Evolutionary conservation across 2,797 vertebrate species (phyloP), one percentile per base, ranked within the genome.

Genomic region (Zalophus californianus): DNA sequence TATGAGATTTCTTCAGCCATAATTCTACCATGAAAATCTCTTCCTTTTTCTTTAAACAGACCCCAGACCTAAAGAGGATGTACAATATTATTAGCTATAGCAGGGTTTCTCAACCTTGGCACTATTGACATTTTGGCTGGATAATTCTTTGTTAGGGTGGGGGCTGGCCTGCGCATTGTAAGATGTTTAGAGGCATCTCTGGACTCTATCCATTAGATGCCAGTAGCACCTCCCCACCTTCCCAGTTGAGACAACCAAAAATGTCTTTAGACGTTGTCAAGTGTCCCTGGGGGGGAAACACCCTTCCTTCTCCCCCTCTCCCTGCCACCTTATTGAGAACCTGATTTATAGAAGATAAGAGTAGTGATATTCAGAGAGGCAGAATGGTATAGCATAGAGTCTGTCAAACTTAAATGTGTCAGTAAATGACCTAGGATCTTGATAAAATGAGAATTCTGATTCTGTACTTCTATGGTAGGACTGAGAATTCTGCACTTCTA

Each of bases 21-120:
- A 91, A 79, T 93, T 97, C 90, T 96, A 15, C 38, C 38, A 58
- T 52, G 25, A 88, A 95, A 95, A 56, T 6, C 12, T n/a, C 58
- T 72, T 68, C 10, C 29, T 68, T 75, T 72, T 90, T n/a, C 29
- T 60, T n/a, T 68, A 86, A 86, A 56, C 52, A 56, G 56, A 90
- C n/a, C 32, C 29, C 38, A 77, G 35, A 82, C 27, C 23, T 52
- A 70, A 87, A 79, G 52, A 73, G 72, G 29, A 70, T 50, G 14
- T 35, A 64, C 64, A 72, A 0, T 35, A 56, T 90, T 64, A n/a
- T 56, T 11, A 73, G 14, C 14, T 38, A 56, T 60, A 21, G n/a
- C 75, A 73, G 50, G 18, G 12, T 90, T 93, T 91, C 20, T 93
- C 56, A 79, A 10, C 38, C 38, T 73, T 85, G 64, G 52, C 18